Evolutionary conservation across 2,113 vertebrate genomes (phyloP).

Genomic region (Rallus limicola): DNA sequence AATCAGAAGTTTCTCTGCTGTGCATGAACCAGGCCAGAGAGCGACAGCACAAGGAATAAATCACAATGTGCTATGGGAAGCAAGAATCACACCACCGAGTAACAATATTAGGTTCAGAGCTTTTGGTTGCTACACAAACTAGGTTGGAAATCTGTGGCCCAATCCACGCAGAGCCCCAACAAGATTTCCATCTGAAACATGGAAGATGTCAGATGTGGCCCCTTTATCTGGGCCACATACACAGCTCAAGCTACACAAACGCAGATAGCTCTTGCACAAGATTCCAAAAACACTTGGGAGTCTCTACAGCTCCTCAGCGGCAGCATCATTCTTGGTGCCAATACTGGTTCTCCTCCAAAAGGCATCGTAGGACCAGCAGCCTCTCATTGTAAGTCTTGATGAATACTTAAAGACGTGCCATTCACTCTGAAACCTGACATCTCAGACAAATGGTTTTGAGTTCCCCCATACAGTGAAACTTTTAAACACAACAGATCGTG

Average conservation of each 20-base stretch:
- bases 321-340: background rate
- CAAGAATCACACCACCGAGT: background rate
- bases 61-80: background rate
- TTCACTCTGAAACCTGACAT: slow-evolving; percentile 32
- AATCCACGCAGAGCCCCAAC: background rate
- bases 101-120: background rate
- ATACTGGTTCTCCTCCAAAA: background rate
- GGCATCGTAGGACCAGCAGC: background rate
- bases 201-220: background rate
- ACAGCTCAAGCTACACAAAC: background rate
- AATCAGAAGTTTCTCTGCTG: background rate
- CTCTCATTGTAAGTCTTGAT: background rate
- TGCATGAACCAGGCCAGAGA: background rate
- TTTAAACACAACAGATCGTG: background rate
- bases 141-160: background rate
- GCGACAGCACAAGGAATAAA: slow-evolving; percentile 34
- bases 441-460: slow-evolving; percentile 43
- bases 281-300: background rate
- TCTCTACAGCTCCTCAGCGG: background rate
- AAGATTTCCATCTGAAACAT: background rate
- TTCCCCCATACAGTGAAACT: background rate
- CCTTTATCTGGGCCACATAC: background rate
- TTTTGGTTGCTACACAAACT: background rate
- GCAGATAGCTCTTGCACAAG: background rate
- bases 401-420: slow-evolving; percentile 16